These are phyloP conservation scores for Pygoscelis antarcticus DNA, from an alignment of 2,113 vertebrate genomes.

Conservation along the genomic window DNA sequence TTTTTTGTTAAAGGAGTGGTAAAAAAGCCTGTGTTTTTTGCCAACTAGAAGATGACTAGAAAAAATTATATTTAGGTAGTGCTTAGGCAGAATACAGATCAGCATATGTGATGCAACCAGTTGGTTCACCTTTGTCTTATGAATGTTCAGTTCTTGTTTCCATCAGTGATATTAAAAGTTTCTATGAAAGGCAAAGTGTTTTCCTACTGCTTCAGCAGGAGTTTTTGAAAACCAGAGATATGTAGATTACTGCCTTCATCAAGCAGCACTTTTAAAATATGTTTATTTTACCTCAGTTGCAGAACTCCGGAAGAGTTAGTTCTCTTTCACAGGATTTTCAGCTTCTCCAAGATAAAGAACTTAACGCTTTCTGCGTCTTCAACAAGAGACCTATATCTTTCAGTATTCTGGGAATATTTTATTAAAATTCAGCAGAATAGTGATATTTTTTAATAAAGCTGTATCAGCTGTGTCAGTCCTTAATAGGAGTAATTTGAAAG, in stretches of 20 bases:
- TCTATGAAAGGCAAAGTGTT: neutral
- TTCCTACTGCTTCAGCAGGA: neutral
- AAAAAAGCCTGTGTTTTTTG: neutral
- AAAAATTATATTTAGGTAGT: neutral
- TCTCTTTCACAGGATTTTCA: neutral
- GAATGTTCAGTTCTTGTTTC: neutral
- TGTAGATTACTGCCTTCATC: neutral
- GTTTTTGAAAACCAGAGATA: neutral
- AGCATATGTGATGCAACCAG: neutral
- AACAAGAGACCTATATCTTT: neutral
- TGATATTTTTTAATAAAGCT: neutral
- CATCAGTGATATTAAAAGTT: neutral
- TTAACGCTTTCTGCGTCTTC: neutral
- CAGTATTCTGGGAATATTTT: neutral
- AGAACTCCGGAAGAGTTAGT: neutral
- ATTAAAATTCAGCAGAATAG: neutral
- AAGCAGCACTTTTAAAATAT: neutral
- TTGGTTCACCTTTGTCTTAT: neutral
- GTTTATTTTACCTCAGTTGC: neutral
- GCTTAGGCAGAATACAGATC: neutral
- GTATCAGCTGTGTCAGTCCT: neutral
- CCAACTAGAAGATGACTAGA: neutral
- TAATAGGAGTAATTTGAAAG: conserved; percentile 1
- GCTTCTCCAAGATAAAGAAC: neutral
- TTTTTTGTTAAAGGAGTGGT: neutral